These are phyloP conservation scores for Irena cyanogastra DNA, from an alignment of 2,113 vertebrate genomes.

Conservation along the genomic window DNA sequence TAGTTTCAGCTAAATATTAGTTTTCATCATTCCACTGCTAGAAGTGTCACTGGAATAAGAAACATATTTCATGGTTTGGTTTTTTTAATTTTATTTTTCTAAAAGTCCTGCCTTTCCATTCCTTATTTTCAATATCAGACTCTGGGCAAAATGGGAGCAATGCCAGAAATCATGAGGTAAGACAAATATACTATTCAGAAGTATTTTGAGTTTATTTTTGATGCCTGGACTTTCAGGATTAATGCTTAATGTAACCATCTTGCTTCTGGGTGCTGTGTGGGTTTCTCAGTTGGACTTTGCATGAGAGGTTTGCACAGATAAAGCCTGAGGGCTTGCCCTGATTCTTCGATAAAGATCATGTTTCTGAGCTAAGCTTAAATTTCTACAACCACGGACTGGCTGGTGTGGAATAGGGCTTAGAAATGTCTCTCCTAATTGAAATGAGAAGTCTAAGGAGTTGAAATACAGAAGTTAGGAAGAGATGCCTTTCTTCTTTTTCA, in stretches of 20 bases:
- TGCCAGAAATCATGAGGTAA: background rate
- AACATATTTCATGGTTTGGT: accelerated
- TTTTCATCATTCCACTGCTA: background rate
- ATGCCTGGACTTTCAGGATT: background rate
- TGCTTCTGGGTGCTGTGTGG: background rate
- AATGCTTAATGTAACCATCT: background rate
- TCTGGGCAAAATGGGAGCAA: background rate
- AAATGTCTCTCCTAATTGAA: background rate
- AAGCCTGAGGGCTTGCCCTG: background rate
- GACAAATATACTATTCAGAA: background rate
- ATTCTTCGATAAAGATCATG: background rate
- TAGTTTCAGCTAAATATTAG: background rate
- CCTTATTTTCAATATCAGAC: background rate
- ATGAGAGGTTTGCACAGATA: background rate
- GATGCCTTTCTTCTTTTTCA: background rate
- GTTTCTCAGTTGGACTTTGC: background rate
- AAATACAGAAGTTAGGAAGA: background rate
- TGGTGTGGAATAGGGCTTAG: background rate
- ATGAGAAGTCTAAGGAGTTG: background rate
- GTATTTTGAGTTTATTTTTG: background rate
- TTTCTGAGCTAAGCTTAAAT: background rate
- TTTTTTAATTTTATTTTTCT: background rate
- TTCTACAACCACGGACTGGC: background rate
- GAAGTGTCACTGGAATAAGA: background rate
- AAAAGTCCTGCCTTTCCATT: background rate